Evolutionary conservation across 2,113 vertebrate genomes (phyloP), one percentile per base, ranked within the genome.

Genomic region (Greenwoodochromis staneri): DNA sequence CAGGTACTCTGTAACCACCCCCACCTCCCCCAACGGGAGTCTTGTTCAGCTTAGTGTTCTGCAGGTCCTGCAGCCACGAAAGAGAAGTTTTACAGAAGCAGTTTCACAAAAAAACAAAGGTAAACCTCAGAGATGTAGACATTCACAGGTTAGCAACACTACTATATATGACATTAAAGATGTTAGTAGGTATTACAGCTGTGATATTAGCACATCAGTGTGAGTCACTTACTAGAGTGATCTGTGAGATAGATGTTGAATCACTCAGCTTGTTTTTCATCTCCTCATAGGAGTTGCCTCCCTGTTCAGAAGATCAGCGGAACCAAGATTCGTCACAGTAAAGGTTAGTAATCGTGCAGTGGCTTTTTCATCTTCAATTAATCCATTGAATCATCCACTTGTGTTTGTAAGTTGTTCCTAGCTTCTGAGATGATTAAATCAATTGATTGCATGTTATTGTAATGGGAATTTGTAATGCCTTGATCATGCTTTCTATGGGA

Each of bases 181-280:
- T 12, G 49, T 87, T 69, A 73, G 42, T 45, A 21, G 12, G 16
- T 34, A 47, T 17, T 86, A 9, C n/a, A 82, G 83, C n/a, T 10
- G 27, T 66, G 17, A 47, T 31, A 57, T 92, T 57, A 86, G 31
- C 34, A 47, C 10, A 88, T 91, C 90, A 80, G 83, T 73, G 84
- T 89, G 13, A 84, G 76, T 93, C n/a, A 97, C 97, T 98, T 96
- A 99, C 98, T 53, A 97, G 93, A 89, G 95, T 97, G 82, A 98
- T 96, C 95, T 97, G 96, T 0, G 97, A 95, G 73, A 98, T 84
- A 31, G 96, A 94, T 0, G 94, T 86, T 7, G 92, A 82, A 0
- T 97, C 93, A 53, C 95, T 96, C 89, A 97, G 71, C 89, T 97
- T 96, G 81, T 92, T 94, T 93, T 97, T 97, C 94, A 97, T 96